Evolutionary conservation across 2,888 invertebrate genomes (phyloP).

Genomic region (Anagyrus pseudococci): DNA sequence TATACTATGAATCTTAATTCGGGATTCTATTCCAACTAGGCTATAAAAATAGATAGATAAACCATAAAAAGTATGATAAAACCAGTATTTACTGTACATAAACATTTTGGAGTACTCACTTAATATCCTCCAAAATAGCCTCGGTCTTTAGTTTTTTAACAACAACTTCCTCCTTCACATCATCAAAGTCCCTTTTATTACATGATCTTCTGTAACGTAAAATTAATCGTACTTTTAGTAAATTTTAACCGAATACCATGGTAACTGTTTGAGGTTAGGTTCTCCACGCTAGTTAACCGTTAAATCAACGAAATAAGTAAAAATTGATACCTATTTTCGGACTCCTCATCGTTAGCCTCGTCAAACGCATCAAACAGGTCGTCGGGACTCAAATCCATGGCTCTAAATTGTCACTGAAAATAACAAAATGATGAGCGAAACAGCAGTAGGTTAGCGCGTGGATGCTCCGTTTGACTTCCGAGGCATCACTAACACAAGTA

Average conservation of each 20-base stretch:
- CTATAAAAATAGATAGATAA: conserved; percentile 60
- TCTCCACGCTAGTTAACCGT: neutral
- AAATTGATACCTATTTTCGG: conserved; percentile 30
- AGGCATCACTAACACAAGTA: no score
- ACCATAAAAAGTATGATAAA: conserved; percentile 21
- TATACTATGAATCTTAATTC: conserved; percentile 87
- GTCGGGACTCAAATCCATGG: conserved; percentile 46
- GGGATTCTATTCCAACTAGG: conserved; percentile 76
- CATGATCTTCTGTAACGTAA: neutral
- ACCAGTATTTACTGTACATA: neutral
- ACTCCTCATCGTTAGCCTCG: conserved; percentile 51
- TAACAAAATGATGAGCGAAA: no score
- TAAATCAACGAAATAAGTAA: neutral
- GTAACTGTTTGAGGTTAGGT: neutral
- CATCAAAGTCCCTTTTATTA: conserved; percentile 43
- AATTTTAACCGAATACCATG: neutral
- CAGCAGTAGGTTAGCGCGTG: no score
- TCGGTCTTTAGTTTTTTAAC: conserved; percentile 52
- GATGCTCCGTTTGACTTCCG: no score
- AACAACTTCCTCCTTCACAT: conserved; percentile 36
- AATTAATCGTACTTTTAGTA: neutral
- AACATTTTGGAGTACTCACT: conserved; percentile 53
- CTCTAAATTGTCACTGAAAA: no score
- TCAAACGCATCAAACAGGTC: conserved; percentile 61
- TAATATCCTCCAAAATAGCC: conserved; percentile 53